Conservation (phyloP, 64 coral and sea anemone genomes). For the Platygyra sinensis region DNA sequence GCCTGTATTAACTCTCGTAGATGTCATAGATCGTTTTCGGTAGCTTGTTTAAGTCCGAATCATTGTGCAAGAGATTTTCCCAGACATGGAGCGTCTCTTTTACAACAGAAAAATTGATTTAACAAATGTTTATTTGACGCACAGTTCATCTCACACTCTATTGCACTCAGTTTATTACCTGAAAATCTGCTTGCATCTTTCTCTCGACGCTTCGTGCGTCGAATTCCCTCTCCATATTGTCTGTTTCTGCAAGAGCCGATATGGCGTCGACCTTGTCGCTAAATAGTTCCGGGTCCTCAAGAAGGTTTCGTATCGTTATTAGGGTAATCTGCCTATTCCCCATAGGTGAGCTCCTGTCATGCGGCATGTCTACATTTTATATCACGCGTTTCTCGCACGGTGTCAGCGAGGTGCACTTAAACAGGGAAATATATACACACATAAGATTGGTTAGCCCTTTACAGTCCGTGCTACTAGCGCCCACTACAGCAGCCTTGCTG, state of each 20-base stretch:
- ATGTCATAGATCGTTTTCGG: too few relatives aligned
- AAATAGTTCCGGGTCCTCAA: conserved; percentile 46
- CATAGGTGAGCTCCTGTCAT: conserved; percentile 48
- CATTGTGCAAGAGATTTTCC: too few relatives aligned
- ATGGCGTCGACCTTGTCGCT: conserved; percentile 45
- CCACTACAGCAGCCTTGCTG: conserved; percentile 19
- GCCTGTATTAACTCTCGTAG: too few relatives aligned
- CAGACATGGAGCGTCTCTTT: too few relatives aligned
- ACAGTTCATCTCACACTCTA: too few relatives aligned
- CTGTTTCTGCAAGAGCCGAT: conserved; percentile 24
- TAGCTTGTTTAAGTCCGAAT: too few relatives aligned
- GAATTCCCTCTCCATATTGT: conserved; percentile 18
- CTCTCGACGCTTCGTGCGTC: conserved; percentile 44
- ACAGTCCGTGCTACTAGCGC: conserved; percentile 45
- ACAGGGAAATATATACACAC: conserved; percentile 36
- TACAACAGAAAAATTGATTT: too few relatives aligned
- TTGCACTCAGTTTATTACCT: too few relatives aligned
- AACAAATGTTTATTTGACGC: too few relatives aligned
- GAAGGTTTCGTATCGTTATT: conserved; percentile 14
- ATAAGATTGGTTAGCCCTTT: conserved; percentile 61
- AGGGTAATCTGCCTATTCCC: conserved; percentile 49
- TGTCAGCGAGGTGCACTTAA: not conserved
- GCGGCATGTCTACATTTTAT: conserved; percentile 59
- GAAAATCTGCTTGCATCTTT: conserved; percentile 45
- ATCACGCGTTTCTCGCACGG: conserved; percentile 60